Base-by-base conservation (phyloP, 1,140 invertebrate species). In the Lanistes nyassanus region DNA sequence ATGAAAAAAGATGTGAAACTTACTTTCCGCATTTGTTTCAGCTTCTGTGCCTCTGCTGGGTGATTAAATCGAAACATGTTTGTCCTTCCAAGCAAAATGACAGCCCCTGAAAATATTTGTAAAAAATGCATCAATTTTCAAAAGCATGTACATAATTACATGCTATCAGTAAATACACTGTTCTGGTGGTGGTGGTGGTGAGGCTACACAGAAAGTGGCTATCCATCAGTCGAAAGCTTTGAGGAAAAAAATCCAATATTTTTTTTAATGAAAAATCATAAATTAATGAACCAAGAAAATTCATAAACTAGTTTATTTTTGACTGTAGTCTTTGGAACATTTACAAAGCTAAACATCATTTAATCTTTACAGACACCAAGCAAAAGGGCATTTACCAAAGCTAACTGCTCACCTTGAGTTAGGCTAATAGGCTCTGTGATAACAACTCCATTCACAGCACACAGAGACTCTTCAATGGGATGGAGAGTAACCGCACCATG, bases 21-120 rank as follows among this genome's bases (percentile, higher is more conserved):
- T 11, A 78, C 77, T 69, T 77, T 79, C 53, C 67, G 80, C 86
- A 87, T 84, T 76, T 83, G 73, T 53, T 95, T 92, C 62, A 97
- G 89, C 86, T 95, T 94, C 21, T 95, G 95, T 21, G 95, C 95
- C 88, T 97, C 95, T 0, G 92, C 94, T 36, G 96, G 96, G 91
- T 97, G 95, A 89, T 97, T 97, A 88, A 96, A 97, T 51, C 96
- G 93, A 89, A 97, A 97, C 92, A 97, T 96, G 87, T 96, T 96
- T 56, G 94, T 95, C 77, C 94, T 92, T 3, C 96, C 96, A 29
- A 98, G 90, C 37, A 96, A 89, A 42, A 98, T 94, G 39, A 96
- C 94, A 85, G 93, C 94, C 53, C 94, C 93, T 93, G 83, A 23
- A 79, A 79, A 78, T 73, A 62, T 68, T 76, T 31, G 6, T 23